phyloP scores from a whole-genome alignment of 2,888 invertebrate genomes.

The Cabera pusaria region DNA sequence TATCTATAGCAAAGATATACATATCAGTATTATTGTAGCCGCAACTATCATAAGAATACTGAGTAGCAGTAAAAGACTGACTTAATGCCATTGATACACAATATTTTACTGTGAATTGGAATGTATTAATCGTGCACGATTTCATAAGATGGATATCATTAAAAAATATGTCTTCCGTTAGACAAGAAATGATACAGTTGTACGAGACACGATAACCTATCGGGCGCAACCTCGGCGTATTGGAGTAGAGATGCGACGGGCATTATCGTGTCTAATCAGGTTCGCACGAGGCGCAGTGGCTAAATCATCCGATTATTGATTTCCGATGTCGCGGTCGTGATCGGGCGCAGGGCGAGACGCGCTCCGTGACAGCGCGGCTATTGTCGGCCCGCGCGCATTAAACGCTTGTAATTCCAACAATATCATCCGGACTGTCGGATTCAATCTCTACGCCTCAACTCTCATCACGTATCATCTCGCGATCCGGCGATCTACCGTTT shows the following conservation, averaged over 20 bases:
- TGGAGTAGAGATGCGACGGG: conserved; percentile 64
- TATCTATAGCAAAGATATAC: conserved; percentile 42
- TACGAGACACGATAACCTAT: conserved; percentile 73
- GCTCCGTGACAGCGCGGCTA: conserved; percentile 74
- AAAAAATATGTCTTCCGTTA: conserved; percentile 76
- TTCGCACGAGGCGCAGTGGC: conserved; percentile 83
- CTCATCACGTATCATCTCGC: conserved; percentile 56
- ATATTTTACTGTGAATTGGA: conserved; percentile 64
- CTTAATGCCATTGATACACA: conserved; percentile 58
- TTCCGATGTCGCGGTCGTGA: conserved; percentile 83
- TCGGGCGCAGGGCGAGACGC: conserved; percentile 70
- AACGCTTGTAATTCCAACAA: conserved; percentile 81
- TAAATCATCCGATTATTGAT: conserved; percentile 83
- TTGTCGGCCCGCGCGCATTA: conserved; percentile 75
- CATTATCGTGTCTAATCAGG: conserved; percentile 81
- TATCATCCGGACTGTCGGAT: conserved; percentile 73
- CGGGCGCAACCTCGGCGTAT: conserved; percentile 56
- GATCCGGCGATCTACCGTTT: conserved; percentile 37
- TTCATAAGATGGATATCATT: conserved; percentile 67
- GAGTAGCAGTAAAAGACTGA: conserved; percentile 49
- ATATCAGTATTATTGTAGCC: conserved; percentile 13
- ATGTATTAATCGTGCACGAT: conserved; percentile 61
- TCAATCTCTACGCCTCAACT: conserved; percentile 60
- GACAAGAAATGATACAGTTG: conserved; percentile 65
- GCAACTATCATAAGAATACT: conserved; percentile 35